Evolutionary conservation across 2,888 invertebrate genomes (phyloP), one percentile per base, ranked within the genome.

Genomic region (Sminthurides aquaticus): DNA sequence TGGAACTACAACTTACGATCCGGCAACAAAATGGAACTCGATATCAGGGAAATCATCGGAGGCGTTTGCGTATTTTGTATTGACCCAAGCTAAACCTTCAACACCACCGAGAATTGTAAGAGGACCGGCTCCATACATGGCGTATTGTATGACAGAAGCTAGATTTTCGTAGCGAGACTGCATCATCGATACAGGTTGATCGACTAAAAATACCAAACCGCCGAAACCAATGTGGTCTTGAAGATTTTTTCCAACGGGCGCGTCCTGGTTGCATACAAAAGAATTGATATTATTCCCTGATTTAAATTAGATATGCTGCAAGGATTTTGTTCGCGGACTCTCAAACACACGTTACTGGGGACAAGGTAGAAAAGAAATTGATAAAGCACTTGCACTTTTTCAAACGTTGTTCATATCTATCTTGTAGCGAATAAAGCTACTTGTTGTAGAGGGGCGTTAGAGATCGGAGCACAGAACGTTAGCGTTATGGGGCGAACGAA

Each of bases 1-100:
- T 28, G 20, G 11, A 18, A 20, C 75, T n/a, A n/a, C 1, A 3
- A 66, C 74, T 72, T 71, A 74, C 74, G 72, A 90, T 0, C 93
- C 91, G 1, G 93, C 92, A 1, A 92, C 91, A 87, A 94, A 92
- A 76, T 94, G 93, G 75, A 93, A 90, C 75, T 94, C 91, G 56
- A 94, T 86, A 75, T 94, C 93, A 0, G 93, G 93, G 85, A 89
- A 90, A 69, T 87, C 83, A 1, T 86, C 84, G 1, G 87, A 85
- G 58, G 82, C 81, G 75, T 92, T 92, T 0, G 90, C 91, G 74
- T 86, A 89, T 68, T 86, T 87, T 0, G 93, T 91, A 73, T 90
- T 90, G 0, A 93, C 87, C 78, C 92, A 93, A 1, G 89, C 92
- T 61, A 92, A 80, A 0, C 90, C 91, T 80, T 93, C 93, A 3